phyloP scores from a whole-genome alignment of 23 tunicate genomes.

The Diplosoma virens region DNA sequence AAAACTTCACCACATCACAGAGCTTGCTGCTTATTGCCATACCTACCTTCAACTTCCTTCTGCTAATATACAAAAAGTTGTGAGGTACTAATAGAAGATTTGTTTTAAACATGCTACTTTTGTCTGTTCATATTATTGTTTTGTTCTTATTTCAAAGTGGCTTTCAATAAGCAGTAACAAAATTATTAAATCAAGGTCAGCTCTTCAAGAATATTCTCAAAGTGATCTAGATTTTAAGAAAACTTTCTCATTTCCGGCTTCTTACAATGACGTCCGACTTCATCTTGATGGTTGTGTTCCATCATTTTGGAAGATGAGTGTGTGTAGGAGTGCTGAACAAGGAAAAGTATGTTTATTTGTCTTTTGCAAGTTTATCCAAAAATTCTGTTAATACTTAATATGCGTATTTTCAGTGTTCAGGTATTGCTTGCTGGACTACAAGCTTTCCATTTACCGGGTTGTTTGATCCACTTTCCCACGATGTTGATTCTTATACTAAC shows the following conservation, averaged over 20 bases:
- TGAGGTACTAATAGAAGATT: slow-evolving; percentile 9
- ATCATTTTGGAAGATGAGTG: slow-evolving; percentile 25
- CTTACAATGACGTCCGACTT: slow-evolving; percentile 30
- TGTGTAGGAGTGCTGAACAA: neutral
- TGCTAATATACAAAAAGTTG: slow-evolving; percentile 9
- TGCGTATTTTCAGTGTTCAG: neutral
- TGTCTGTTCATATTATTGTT: neutral
- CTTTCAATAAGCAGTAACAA: too few relatives aligned
- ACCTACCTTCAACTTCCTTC: slow-evolving; percentile 21
- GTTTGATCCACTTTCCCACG: neutral
- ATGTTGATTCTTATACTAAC: neutral
- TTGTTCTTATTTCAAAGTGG: too few relatives aligned
- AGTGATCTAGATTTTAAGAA: slow-evolving; percentile 19
- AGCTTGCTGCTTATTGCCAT: slow-evolving; percentile 32
- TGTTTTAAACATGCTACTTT: neutral
- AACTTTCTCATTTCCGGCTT: slow-evolving; percentile 29
- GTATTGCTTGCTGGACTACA: slow-evolving; percentile 31
- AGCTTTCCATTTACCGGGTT: slow-evolving; percentile 22
- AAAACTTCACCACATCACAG: slow-evolving; percentile 56
- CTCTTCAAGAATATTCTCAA: slow-evolving; percentile 28
- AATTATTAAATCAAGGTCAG: too few relatives aligned
- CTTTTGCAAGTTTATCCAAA: neutral
- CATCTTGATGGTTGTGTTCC: slow-evolving; percentile 21
- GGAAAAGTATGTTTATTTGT: slow-evolving; percentile 13
- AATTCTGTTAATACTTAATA: neutral